Percentiles rank a stretch among this genome's conserved stretches.
Conservation (phyloP, 2,797 vertebrate genomes). For the Pangasius macronema region DNA sequence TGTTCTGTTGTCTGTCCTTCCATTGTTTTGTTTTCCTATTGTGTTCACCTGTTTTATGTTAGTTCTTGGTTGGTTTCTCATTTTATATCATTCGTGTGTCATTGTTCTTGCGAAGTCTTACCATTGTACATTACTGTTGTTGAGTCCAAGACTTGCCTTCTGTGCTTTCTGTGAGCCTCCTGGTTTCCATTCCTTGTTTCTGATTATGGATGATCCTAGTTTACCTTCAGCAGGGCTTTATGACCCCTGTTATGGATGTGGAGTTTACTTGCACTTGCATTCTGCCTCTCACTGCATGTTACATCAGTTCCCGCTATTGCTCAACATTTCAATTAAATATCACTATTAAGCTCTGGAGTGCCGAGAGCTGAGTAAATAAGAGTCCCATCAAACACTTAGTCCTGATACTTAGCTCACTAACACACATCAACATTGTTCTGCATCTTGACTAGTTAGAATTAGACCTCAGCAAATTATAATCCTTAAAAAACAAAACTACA, state of each 20-base stretch:
- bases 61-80: background rate
- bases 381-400: background rate
- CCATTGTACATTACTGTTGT: background rate
- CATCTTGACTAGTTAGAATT: background rate
- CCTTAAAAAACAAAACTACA: background rate
- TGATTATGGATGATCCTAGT: background rate
- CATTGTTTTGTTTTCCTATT: background rate
- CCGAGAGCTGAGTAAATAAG: background rate
- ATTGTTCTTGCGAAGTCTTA: background rate
- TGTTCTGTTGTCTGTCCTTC: background rate
- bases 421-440: background rate
- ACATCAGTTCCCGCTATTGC: background rate
- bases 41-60: background rate
- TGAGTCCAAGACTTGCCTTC: background rate
- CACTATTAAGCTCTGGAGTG: background rate
- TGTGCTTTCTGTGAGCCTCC: background rate
- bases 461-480: background rate
- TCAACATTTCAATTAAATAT: slow-evolving; percentile 1
- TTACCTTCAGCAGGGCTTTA: background rate
- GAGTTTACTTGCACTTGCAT: background rate
- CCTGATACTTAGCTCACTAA: background rate
- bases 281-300: background rate
- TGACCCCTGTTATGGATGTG: background rate
- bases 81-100: background rate
- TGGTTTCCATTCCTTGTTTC: background rate